Evolutionary conservation across 2,888 invertebrate species (phyloP), one percentile per base, ranked within the genome.

Genomic region (Drosophila nr. perissopoda): DNA sequence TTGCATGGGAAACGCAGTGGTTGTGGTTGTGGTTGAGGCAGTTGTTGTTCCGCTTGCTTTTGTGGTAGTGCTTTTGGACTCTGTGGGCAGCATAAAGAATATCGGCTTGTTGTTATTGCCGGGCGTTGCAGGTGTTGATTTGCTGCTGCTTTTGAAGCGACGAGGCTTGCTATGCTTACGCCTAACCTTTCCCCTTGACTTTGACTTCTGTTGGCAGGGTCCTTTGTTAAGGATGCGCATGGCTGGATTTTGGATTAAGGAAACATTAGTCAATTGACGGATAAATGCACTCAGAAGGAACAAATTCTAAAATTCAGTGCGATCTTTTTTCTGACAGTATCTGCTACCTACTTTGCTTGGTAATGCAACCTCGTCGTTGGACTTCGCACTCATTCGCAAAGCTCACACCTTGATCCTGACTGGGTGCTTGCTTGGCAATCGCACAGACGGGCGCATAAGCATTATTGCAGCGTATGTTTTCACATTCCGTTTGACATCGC

Each of bases 311-410:
- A 21, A 46, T 46, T 7, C 25, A 25, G 7, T 25, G 21, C 7
- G 16, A 16, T 25, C 16, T 8, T 25, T 25, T 46, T 25, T 8
- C 21, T 25, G 21, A 4, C 7, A 16, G 16, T 25, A 10, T 10
- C 10, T 0, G 38, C 11, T 29, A 79, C 76, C 2, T n/a, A 84
- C 84, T 65, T 51, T 81, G 58, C 18, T 79, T 86, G 36, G 58
- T 76, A 13, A 48, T 34, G 21, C 84, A 85, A n/a, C 86, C 83
- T 7, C 62, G 69, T 27, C 66, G 68, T 3, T 71, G 71, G 53
- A 83, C 70, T 63, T 86, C 87, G 38, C 84, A 85, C 21, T 81
- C 83, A 34, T 88, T 85, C 25, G 61, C 56, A 56, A 70, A 88
- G 21, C 78, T 85, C 2, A 69, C 70, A 4, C 70, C 74, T 31